Conservation (phyloP, 1,140 invertebrate genomes). For the Brachionus manjavacas region DNA sequence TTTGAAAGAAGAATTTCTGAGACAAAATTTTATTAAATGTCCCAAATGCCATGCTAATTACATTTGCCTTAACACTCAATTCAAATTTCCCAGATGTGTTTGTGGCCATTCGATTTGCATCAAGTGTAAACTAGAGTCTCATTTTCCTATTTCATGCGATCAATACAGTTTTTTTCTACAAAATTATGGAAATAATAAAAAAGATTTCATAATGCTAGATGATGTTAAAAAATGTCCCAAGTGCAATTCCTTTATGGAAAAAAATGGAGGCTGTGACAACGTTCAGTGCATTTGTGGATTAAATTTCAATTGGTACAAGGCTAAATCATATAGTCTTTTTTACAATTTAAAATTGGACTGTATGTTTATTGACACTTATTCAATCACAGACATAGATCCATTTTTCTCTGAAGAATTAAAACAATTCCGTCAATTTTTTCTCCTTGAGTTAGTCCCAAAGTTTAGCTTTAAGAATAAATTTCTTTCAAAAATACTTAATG, state of each 20-base stretch:
- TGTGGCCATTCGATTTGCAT: not conserved
- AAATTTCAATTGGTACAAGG: not conserved
- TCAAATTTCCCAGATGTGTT: not conserved
- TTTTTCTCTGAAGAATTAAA: not conserved
- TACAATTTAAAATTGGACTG: not conserved
- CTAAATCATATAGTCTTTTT: not conserved
- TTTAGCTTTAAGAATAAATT: not conserved
- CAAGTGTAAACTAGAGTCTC: not conserved
- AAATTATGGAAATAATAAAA: not conserved
- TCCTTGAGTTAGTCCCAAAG: not conserved
- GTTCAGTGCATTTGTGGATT: not conserved
- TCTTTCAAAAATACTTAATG: not conserved
- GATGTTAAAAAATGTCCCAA: conserved; percentile 21
- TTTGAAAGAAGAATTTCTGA: not conserved
- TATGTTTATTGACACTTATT: not conserved
- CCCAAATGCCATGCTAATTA: not conserved
- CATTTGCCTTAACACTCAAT: not conserved
- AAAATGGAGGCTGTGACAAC: conserved; percentile 7
- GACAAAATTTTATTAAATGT: not conserved
- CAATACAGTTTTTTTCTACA: not conserved
- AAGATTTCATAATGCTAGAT: not conserved
- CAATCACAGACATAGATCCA: not conserved
- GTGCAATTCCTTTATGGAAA: not conserved
- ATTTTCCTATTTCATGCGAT: not conserved
- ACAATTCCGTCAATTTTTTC: not conserved